These are phyloP conservation scores for Neofelis nebulosa DNA, from an alignment of 2,113 vertebrate species.

Conservation along the genomic window DNA sequence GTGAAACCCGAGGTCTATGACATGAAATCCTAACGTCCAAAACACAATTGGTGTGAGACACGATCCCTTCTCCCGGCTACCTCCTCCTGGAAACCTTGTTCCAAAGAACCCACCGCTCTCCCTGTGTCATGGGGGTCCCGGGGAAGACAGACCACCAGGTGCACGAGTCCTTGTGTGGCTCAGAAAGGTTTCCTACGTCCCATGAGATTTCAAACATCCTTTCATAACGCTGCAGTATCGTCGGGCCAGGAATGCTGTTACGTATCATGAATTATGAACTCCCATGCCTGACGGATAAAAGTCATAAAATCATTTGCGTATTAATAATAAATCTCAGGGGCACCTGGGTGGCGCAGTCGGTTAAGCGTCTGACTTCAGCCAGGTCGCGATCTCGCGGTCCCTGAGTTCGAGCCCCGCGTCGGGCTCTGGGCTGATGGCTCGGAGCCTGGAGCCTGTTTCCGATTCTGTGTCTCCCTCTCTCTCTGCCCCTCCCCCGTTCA, in stretches of 20 bases:
- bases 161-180: background rate
- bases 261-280: background rate
- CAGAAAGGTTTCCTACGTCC: background rate
- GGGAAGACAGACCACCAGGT: no score
- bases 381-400: no score
- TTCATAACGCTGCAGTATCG: background rate
- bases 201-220: background rate
- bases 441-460: no score
- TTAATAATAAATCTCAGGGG: background rate
- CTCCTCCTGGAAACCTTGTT: background rate
- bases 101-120: background rate
- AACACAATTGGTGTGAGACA: background rate
- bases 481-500: no score
- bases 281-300: background rate
- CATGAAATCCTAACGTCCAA: background rate
- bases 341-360: no score
- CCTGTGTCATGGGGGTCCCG: background rate
- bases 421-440: no score
- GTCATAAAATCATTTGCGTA: background rate
- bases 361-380: no score
- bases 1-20: background rate
- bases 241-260: background rate
- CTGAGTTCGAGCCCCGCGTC: no score
- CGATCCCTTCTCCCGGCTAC: background rate
- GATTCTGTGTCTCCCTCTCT: no score